phyloP scores from a whole-genome alignment of 2,888 invertebrate species.

The Andrena haemorrhoa region DNA sequence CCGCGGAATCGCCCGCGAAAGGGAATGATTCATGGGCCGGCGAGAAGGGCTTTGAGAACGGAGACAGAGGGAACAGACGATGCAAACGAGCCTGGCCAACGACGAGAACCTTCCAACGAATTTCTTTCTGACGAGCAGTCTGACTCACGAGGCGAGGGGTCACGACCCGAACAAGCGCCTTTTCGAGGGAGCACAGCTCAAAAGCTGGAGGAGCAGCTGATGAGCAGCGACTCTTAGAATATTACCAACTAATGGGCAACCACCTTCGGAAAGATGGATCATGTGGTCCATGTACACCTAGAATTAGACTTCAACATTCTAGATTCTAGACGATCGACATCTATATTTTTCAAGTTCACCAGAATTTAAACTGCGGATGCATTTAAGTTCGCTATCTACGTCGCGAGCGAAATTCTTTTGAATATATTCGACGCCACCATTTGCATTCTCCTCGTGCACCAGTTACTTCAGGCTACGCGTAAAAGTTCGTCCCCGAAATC shows the following conservation, averaged over 20 bases:
- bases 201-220: too few relatives aligned
- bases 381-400: too few relatives aligned
- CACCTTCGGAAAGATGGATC: too few relatives aligned
- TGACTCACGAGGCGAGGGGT: not conserved
- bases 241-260: too few relatives aligned
- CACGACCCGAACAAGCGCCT: not conserved
- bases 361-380: too few relatives aligned
- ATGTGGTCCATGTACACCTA: too few relatives aligned
- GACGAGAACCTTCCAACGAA: slow-evolving; percentile 31
- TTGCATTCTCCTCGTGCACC: slow-evolving; percentile 7
- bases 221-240: too few relatives aligned
- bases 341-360: too few relatives aligned
- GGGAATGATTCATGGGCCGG: slow-evolving; percentile 68
- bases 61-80: slow-evolving; percentile 20
- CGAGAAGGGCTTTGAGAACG: slow-evolving; percentile 53
- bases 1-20: slow-evolving; percentile 64
- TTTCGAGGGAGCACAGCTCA: too few relatives aligned
- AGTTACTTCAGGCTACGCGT: not conserved
- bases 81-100: slow-evolving; percentile 43
- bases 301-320: too few relatives aligned
- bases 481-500: slow-evolving; percentile 15
- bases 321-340: too few relatives aligned
- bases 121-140: slow-evolving; percentile 50
- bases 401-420: not conserved
- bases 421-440: not conserved